phyloP scores from a whole-genome alignment of 2,113 vertebrate species.

The Meriones unguiculatus region DNA sequence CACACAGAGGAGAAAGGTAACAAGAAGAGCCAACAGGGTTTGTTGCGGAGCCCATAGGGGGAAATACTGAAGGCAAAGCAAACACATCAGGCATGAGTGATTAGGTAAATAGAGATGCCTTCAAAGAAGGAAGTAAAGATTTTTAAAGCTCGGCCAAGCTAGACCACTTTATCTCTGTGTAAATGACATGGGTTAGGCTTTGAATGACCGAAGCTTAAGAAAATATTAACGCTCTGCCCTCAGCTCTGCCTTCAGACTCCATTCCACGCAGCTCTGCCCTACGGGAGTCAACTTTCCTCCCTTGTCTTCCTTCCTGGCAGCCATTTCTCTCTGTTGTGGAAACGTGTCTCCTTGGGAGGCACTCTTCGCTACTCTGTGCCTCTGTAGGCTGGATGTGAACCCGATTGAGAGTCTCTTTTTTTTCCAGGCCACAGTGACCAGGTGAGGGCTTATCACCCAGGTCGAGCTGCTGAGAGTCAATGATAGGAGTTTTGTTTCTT shows the following conservation, averaged over 20 bases:
- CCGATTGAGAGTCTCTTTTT: background rate
- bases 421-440: background rate
- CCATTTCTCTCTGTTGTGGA: background rate
- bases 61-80: background rate
- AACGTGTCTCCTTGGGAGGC: background rate
- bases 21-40: background rate
- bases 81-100: background rate
- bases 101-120: background rate
- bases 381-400: background rate
- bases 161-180: conserved; percentile 8
- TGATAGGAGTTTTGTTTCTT: conserved; percentile 35
- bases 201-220: conserved; percentile 48
- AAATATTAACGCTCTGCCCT: conserved; percentile 54
- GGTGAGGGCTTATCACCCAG: background rate
- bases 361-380: background rate
- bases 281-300: background rate
- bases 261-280: background rate
- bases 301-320: background rate
- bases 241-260: background rate
- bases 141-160: conserved; percentile 43
- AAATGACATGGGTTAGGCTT: background rate
- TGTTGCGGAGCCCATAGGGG: background rate
- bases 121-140: conserved; percentile 43
- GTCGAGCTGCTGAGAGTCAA: background rate
- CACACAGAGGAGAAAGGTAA: background rate